These are phyloP conservation scores for Bryconaethiops microstoma DNA, from an alignment of 2,797 vertebrate species.

Conservation along the genomic window DNA sequence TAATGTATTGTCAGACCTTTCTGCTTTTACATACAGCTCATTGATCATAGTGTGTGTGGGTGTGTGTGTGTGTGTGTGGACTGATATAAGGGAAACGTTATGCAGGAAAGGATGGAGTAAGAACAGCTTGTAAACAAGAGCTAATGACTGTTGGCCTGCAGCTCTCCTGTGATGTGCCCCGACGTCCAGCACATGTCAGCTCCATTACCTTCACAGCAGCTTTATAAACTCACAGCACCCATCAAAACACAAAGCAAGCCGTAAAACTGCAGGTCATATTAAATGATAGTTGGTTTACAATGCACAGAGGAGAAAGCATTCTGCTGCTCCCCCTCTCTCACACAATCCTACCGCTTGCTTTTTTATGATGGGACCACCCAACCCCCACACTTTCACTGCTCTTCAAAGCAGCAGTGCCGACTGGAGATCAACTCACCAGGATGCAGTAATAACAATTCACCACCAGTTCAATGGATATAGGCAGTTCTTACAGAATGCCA, in stretches of 20 bases:
- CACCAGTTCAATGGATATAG: slow-evolving; percentile 1
- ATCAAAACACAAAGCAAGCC: slow-evolving; percentile 7
- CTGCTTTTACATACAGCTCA: not conserved
- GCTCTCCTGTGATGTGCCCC: not conserved
- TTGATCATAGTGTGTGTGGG: not conserved
- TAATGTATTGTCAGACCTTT: slow-evolving; percentile 15
- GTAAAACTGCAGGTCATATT: slow-evolving; percentile 6
- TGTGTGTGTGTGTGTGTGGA: not conserved
- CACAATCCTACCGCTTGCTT: slow-evolving; percentile 19
- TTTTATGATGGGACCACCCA: slow-evolving; percentile 20
- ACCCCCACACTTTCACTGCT: slow-evolving; percentile 9
- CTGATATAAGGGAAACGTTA: slow-evolving; percentile 1
- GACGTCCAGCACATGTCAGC: slow-evolving; percentile 19
- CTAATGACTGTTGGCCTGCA: slow-evolving; percentile 21
- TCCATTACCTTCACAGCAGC: slow-evolving; percentile 17
- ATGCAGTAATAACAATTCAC: slow-evolving; percentile 10
- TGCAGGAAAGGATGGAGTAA: not conserved
- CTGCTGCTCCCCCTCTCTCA: not conserved
- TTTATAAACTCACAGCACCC: slow-evolving; percentile 2
- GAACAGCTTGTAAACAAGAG: slow-evolving; percentile 38
- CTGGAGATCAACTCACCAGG: slow-evolving; percentile 15
- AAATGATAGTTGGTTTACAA: slow-evolving; percentile 8
- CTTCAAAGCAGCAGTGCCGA: not conserved
- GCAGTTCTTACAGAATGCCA: not conserved
- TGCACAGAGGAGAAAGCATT: not conserved